Evolutionary conservation across 2,888 invertebrate genomes (phyloP), one percentile per base, ranked within the genome.

Genomic region (Microplitis deprimator): DNA sequence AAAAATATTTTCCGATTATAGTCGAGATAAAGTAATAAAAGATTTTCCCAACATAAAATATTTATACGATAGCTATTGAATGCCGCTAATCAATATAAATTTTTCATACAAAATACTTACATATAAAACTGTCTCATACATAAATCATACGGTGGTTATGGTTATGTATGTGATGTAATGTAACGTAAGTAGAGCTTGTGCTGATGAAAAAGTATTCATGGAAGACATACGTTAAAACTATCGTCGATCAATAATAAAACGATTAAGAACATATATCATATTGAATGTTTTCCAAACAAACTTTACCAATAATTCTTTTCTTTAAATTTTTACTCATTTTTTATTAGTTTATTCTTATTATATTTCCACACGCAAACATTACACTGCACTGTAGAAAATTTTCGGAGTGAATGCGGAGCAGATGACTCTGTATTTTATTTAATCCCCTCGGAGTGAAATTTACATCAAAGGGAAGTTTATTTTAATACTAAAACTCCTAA

Each of bases 201-300:
- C 13, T 50, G 13, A 50, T 13, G 50, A 3, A 50, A 13, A 50
- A 8, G 50, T 50, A 50, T 17, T 68, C 20, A 16, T 7, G 41
- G 3, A n/a, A 6, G 39, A 5, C 13, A 17, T n/a, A 17, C 10
- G 29, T 29, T 29, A 41, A 70, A 40, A 50, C 41, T n/a, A 40
- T 17, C 20, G 41, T 16, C 50, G 50, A 69, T 69, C 69, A 17
- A 69, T 69, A 50, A 41, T 6, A 69, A 69, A 17, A 20, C 38
- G 41, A 59, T 69, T 69, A 41, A 50, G 16, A 17, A 40, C 17
- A 41, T 20, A 50, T 39, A 59, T 69, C 41, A 41, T 13, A 5
- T 6, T 20, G 69, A 62, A 62, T 20, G 8, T 62, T 20, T 62
- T 62, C 8, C 17, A 62, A 62, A 13, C 50, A 50, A 62, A 62